Evolutionary conservation across 2,888 invertebrate species (phyloP).

Genomic region (Ichneumoninae sp.): DNA sequence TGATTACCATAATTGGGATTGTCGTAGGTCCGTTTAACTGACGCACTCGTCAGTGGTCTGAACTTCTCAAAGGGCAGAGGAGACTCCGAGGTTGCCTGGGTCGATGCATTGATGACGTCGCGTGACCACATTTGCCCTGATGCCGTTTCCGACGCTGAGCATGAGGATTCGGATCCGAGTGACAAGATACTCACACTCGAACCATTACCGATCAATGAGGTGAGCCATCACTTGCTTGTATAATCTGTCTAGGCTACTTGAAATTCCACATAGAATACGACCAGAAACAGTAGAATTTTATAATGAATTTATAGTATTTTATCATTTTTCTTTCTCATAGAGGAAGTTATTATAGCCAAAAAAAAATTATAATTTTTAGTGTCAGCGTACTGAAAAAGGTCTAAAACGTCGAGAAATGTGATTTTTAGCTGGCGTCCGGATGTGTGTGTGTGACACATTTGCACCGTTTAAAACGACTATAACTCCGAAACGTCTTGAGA

Average conservation of each 20-base stretch:
- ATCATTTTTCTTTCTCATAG: no score
- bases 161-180: constrained; percentile 84
- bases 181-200: constrained; percentile 89
- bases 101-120: constrained; percentile 91
- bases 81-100: constrained; percentile 98
- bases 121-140: constrained; percentile 85
- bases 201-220: constrained; percentile 86
- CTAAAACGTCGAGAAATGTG: no score
- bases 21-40: constrained; percentile 93
- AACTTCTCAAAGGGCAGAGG: constrained; percentile 93
- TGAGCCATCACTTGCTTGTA: constrained; percentile 64
- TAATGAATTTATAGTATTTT: not conserved
- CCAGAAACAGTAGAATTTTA: not conserved
- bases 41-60: constrained; percentile 94
- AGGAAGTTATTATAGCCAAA: no score
- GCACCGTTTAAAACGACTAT: no score
- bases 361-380: no score
- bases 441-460: no score
- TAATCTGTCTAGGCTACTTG: not conserved
- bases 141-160: constrained; percentile 86
- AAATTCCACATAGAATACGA: not conserved
- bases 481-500: no score
- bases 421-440: no score
- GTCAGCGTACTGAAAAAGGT: no score
- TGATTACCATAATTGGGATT: not conserved